Percentiles rank a stretch among this genome's conserved stretches.
Conservation (phyloP, 2,888 invertebrate species). For the Cosmia pyralina region DNA sequence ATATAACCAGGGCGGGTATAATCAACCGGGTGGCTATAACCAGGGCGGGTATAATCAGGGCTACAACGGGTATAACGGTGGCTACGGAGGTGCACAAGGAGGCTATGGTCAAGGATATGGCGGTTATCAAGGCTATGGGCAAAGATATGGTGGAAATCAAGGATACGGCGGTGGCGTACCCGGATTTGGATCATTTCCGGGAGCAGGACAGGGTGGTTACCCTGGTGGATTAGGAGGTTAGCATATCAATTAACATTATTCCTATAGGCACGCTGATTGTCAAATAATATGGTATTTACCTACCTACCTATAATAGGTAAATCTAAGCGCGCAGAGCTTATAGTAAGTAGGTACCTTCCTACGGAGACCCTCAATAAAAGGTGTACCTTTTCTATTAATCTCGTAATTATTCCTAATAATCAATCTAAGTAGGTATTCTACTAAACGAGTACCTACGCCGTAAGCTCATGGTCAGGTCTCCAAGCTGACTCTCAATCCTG, state of each 20-base stretch:
- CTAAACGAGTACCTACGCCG: background rate
- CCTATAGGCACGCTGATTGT: background rate
- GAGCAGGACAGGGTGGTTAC: slow-evolving; percentile 44
- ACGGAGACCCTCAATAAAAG: background rate
- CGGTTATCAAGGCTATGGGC: slow-evolving; percentile 37
- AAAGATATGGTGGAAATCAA: slow-evolving; percentile 38
- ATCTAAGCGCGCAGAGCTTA: too few relatives aligned
- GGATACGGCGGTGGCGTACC: slow-evolving; percentile 49
- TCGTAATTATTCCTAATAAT: too few relatives aligned
- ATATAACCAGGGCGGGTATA: slow-evolving; percentile 51
- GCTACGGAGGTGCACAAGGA: slow-evolving; percentile 49
- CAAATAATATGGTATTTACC: background rate
- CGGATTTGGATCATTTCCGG: slow-evolving; percentile 53
- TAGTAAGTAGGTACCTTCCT: too few relatives aligned
- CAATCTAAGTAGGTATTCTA: background rate
- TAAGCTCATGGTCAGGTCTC: background rate
- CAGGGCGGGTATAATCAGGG: slow-evolving; percentile 39
- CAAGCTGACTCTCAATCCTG: background rate
- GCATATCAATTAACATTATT: slow-evolving; percentile 8
- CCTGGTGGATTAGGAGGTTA: slow-evolving; percentile 57
- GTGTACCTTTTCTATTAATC: too few relatives aligned
- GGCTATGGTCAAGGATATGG: slow-evolving; percentile 50
- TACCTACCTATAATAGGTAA: too few relatives aligned
- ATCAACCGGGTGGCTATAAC: slow-evolving; percentile 27
- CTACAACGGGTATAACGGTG: slow-evolving; percentile 46